Conservation (phyloP, 2,888 invertebrate genomes). For the Acleris literana region DNA sequence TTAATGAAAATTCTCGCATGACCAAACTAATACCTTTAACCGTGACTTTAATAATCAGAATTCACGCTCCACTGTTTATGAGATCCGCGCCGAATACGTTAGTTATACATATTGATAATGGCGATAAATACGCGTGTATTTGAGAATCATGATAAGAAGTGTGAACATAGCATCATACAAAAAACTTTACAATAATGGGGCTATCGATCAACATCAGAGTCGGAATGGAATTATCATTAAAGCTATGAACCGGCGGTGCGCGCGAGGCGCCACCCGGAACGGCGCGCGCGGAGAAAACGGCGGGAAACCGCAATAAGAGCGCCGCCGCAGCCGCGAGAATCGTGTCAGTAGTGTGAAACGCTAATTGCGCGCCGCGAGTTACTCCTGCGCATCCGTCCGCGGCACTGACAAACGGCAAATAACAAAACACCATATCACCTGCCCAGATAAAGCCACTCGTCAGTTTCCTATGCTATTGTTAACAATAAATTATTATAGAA, state of each 20-base stretch:
- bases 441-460: slow-evolving; percentile 77
- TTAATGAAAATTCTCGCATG: neutral
- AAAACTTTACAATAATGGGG: neutral
- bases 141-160: neutral
- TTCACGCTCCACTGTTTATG: slow-evolving; percentile 11
- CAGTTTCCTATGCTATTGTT: slow-evolving; percentile 79
- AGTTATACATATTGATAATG: neutral
- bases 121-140: neutral
- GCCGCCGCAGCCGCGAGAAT: slow-evolving; percentile 70
- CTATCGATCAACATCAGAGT: slow-evolving; percentile 40
- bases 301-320: slow-evolving; percentile 80
- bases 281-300: slow-evolving; percentile 78
- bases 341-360: slow-evolving; percentile 83
- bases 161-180: neutral
- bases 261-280: slow-evolving; percentile 80
- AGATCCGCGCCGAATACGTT: slow-evolving; percentile 19
- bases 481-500: slow-evolving; percentile 82
- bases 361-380: slow-evolving; percentile 73
- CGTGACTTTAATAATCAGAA: neutral
- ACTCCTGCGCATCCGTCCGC: slow-evolving; percentile 60
- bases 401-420: slow-evolving; percentile 67
- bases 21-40: neutral
- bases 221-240: slow-evolving; percentile 66
- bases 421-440: slow-evolving; percentile 49
- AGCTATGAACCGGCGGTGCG: slow-evolving; percentile 62